Conservation (phyloP, 2,113 vertebrate genomes). For the Epinephelus lanceolatus region DNA sequence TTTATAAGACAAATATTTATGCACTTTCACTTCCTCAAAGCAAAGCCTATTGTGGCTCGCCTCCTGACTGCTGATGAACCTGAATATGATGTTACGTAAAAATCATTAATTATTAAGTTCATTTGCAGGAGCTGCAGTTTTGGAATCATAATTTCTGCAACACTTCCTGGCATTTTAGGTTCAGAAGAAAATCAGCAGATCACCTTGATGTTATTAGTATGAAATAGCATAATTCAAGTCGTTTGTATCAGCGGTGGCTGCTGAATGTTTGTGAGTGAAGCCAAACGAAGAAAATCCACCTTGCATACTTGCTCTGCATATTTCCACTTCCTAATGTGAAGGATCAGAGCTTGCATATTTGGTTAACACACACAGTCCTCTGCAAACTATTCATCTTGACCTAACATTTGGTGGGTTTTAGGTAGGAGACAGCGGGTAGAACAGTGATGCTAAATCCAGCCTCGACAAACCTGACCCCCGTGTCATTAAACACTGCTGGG, state of each 20-base stretch:
- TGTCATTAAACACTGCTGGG: constrained; percentile 48
- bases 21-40: constrained; percentile 18
- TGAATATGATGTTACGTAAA: constrained; percentile 16
- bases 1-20: constrained; percentile 56
- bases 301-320: not conserved
- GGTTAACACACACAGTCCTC: constrained; percentile 7
- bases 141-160: not conserved
- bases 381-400: constrained; percentile 26
- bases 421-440: constrained; percentile 16
- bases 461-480: constrained; percentile 35
- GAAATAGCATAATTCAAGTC: not conserved
- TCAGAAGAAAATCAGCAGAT: not conserved
- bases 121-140: constrained; percentile 14
- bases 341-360: constrained; percentile 1
- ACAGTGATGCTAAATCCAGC: constrained; percentile 52
- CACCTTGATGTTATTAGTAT: not conserved
- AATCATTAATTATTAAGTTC: constrained; percentile 27
- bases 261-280: not conserved
- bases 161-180: not conserved
- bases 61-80: constrained; percentile 28
- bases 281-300: not conserved
- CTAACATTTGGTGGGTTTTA: constrained; percentile 31
- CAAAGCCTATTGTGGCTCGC: not conserved
- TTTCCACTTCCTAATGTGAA: constrained; percentile 19
- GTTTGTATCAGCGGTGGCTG: not conserved